Percentiles rank a stretch among this genome's conserved stretches.
Conservation (phyloP, 2,888 invertebrate genomes). For the Myathropa florea region DNA sequence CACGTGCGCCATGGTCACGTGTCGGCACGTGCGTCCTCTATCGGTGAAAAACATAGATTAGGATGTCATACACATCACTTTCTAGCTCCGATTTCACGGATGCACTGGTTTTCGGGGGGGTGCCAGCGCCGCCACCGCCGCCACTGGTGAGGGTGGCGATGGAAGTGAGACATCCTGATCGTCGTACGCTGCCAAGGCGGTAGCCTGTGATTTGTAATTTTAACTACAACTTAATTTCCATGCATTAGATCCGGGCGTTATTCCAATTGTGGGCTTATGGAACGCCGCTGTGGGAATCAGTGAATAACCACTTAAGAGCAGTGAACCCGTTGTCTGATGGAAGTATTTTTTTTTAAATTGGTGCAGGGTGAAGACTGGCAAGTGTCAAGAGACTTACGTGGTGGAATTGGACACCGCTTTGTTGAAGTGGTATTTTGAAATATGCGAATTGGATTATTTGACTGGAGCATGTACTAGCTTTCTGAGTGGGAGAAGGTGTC, state of each 20-base stretch:
- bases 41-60: constrained; percentile 72
- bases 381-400: constrained; percentile 26
- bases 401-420: neutral
- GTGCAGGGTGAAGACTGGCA: constrained; percentile 25
- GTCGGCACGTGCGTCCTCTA: constrained; percentile 71
- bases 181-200: constrained; percentile 41
- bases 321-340: constrained; percentile 12
- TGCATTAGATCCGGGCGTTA: constrained; percentile 60
- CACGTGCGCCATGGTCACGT: constrained; percentile 72
- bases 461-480: neutral
- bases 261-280: constrained; percentile 62
- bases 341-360: constrained; percentile 22
- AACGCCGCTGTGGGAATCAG: constrained; percentile 46
- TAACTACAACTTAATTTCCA: constrained; percentile 66
- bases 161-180: constrained; percentile 23
- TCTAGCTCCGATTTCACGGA: constrained; percentile 66
- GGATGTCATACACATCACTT: constrained; percentile 72
- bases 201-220: constrained; percentile 65
- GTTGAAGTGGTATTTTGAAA: neutral
- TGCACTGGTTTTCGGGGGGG: constrained; percentile 28
- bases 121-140: neutral
- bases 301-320: constrained; percentile 37
- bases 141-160: constrained; percentile 13
- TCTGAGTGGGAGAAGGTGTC: neutral
- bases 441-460: neutral